These are phyloP conservation scores for Gymnodraco acuticeps DNA, from an alignment of 2,797 vertebrate species.

Conservation along the genomic window DNA sequence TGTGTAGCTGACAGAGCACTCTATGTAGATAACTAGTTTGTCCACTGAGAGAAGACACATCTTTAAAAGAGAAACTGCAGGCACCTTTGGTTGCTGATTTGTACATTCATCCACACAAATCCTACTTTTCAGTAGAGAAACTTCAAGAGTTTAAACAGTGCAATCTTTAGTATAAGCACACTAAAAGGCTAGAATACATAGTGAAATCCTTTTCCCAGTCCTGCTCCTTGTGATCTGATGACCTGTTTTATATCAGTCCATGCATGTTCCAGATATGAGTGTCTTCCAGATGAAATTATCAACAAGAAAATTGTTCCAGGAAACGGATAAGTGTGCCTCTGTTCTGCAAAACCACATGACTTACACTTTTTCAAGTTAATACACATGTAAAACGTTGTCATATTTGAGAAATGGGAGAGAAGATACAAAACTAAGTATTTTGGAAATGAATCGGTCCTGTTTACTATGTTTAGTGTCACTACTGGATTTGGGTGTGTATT, in stretches of 20 bases:
- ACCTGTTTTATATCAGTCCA: slow-evolving; percentile 18
- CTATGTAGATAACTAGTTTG: slow-evolving; percentile 9
- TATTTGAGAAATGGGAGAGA: slow-evolving; percentile 17
- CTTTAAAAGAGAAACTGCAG: slow-evolving; percentile 41
- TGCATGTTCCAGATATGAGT: slow-evolving; percentile 17
- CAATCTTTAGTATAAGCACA: slow-evolving; percentile 74
- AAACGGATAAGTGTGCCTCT: slow-evolving; percentile 6
- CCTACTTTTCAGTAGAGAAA: slow-evolving; percentile 65
- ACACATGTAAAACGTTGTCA: not conserved
- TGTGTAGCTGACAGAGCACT: slow-evolving; percentile 13
- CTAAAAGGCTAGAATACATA: slow-evolving; percentile 29
- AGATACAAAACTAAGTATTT: slow-evolving; percentile 15
- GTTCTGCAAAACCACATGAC: slow-evolving; percentile 12
- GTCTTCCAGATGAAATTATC: slow-evolving; percentile 19
- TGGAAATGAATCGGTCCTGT: slow-evolving; percentile 2
- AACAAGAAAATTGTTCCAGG: slow-evolving; percentile 25
- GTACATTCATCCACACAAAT: slow-evolving; percentile 74
- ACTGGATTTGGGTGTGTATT: slow-evolving; percentile 16
- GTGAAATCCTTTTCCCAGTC: slow-evolving; percentile 15
- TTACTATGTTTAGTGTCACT: slow-evolving; percentile 9
- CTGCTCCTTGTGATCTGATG: not conserved
- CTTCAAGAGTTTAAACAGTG: slow-evolving; percentile 58
- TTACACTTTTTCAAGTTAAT: not conserved
- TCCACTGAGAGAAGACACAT: slow-evolving; percentile 35
- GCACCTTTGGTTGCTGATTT: slow-evolving; percentile 71